Conservation (phyloP, 2,888 invertebrate genomes). For the Polia nebulosa region DNA sequence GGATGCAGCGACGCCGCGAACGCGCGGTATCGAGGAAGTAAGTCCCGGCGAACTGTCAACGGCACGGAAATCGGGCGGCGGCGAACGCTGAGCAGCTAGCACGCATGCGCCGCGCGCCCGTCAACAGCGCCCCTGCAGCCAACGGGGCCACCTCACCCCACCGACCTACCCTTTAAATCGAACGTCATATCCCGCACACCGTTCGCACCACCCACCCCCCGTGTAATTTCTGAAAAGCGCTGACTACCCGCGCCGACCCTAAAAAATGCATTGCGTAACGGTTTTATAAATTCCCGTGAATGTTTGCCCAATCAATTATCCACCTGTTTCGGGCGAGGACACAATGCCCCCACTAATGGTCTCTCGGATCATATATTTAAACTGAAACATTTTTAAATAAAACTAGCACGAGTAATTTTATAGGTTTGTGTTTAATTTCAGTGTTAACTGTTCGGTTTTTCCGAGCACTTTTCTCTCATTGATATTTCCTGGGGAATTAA, state of each 20-base stretch:
- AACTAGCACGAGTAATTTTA: conserved; percentile 28
- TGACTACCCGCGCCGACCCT: conserved; percentile 88
- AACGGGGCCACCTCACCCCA: conserved; percentile 72
- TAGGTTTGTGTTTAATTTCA: neutral
- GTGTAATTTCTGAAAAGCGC: conserved; percentile 90
- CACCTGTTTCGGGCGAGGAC: conserved; percentile 85
- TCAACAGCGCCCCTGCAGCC: conserved; percentile 89
- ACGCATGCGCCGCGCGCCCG: conserved; percentile 91
- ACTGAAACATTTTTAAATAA: conserved; percentile 29
- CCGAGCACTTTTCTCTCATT: conserved; percentile 7
- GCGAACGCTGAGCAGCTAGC: conserved; percentile 77
- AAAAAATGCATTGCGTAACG: conserved; percentile 91
- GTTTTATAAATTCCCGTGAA: conserved; percentile 84
- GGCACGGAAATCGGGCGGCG: conserved; percentile 92
- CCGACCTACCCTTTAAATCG: conserved; percentile 89
- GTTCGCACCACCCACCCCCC: conserved; percentile 81
- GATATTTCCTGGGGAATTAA: conserved; percentile 21
- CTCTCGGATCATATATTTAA: conserved; percentile 50
- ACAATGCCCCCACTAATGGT: conserved; percentile 68
- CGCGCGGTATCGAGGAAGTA: conserved; percentile 90
- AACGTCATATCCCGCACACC: conserved; percentile 89
- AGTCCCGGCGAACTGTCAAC: conserved; percentile 92
- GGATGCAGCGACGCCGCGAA: conserved; percentile 84
- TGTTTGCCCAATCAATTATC: conserved; percentile 89
- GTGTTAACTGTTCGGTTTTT: neutral